Evolutionary conservation across 2,888 invertebrate genomes (phyloP).

Genomic region (Oasisia sp.): DNA sequence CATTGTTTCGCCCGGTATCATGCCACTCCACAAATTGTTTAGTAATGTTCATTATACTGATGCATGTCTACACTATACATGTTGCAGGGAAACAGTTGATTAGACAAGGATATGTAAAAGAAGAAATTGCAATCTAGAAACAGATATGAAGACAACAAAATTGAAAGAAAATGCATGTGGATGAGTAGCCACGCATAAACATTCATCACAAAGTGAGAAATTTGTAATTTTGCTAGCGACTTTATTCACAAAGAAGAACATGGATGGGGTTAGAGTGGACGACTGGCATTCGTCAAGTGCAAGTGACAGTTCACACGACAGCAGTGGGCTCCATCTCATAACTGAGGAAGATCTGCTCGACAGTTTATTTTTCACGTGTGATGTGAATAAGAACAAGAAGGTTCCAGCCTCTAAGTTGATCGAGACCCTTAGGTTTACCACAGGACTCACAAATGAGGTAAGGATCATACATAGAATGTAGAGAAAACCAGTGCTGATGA

Average conservation of each 20-base stretch:
- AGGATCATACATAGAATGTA: not conserved
- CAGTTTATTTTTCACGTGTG: not conserved
- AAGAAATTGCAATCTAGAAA: not conserved
- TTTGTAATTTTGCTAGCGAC: not conserved
- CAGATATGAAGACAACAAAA: not conserved
- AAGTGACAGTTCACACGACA: constrained; percentile 5
- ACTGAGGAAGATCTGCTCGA: constrained; percentile 3
- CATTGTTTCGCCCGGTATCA: too few relatives aligned
- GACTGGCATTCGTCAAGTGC: constrained; percentile 17
- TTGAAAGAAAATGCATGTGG: not conserved
- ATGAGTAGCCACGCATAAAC: not conserved
- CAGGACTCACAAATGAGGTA: not conserved
- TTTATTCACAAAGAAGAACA: not conserved
- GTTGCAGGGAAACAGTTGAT: not conserved
- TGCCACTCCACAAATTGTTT: too few relatives aligned
- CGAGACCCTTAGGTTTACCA: not conserved
- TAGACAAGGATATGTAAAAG: not conserved
- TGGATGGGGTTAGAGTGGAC: not conserved
- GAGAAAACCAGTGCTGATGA: too few relatives aligned
- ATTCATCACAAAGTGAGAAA: not conserved
- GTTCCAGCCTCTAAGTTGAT: not conserved
- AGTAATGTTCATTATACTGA: not conserved
- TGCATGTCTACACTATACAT: not conserved
- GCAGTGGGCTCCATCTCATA: not conserved
- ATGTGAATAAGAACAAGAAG: constrained; percentile 4